These are phyloP conservation scores for Dendroctonus ponderosae DNA, from an alignment of 1,140 invertebrate genomes.

Conservation along the genomic window DNA sequence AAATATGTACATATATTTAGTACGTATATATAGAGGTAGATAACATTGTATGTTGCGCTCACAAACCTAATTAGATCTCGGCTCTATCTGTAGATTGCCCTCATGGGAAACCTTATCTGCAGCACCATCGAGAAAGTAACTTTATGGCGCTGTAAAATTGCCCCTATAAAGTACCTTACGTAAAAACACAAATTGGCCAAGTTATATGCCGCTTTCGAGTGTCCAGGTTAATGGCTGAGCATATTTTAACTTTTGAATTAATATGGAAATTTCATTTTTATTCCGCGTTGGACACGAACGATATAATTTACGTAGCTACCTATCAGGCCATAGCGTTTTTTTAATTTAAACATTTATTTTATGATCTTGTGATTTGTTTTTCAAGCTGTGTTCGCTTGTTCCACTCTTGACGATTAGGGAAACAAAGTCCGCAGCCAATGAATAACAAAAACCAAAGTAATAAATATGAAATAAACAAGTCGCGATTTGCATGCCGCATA, in stretches of 20 bases:
- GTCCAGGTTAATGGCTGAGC: constrained; percentile 17
- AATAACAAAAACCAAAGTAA: too few relatives aligned
- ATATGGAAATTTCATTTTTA: constrained; percentile 11
- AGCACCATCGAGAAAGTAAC: constrained; percentile 27
- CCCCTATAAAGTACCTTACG: constrained; percentile 18
- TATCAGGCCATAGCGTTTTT: too few relatives aligned
- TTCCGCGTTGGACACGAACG: not conserved
- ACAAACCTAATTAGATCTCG: constrained; percentile 31
- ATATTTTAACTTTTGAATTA: constrained; percentile 24
- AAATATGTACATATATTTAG: too few relatives aligned
- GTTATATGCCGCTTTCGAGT: constrained; percentile 20
- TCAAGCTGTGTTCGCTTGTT: too few relatives aligned
- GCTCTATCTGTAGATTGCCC: constrained; percentile 19
- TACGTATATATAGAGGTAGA: not conserved
- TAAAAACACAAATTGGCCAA: constrained; percentile 28
- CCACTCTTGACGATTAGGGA: too few relatives aligned
- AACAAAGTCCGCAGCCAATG: too few relatives aligned
- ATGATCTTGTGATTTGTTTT: too few relatives aligned
- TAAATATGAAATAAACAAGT: too few relatives aligned
- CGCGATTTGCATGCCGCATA: too few relatives aligned
- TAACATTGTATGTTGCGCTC: constrained; percentile 22
- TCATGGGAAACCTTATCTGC: constrained; percentile 22
- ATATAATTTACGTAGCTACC: not conserved
- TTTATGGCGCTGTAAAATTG: constrained; percentile 27
- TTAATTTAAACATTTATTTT: too few relatives aligned